A percentile compares a stretch with the other conserved stretches of the same genome.
Conservation (phyloP, 2,888 invertebrate species). For the Scrobipalpa costella region DNA sequence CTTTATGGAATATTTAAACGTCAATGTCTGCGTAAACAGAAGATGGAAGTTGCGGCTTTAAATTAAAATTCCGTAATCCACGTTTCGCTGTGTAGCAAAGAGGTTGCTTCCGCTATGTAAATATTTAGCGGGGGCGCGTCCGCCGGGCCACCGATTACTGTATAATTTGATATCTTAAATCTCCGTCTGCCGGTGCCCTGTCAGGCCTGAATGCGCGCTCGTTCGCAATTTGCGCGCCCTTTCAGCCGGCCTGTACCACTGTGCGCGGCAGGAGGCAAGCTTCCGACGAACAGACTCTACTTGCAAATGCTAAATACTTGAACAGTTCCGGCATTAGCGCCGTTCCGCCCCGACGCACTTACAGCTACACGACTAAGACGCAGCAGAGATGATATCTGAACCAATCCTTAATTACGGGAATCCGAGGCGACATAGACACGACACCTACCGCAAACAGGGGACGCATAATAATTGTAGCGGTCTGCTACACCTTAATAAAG, state of each 20-base stretch:
- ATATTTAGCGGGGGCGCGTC: constrained; percentile 62
- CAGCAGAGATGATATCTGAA: constrained; percentile 63
- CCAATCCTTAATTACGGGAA: constrained; percentile 78
- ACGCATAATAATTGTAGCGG: constrained; percentile 81
- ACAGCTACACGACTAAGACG: constrained; percentile 39
- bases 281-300: constrained; percentile 46
- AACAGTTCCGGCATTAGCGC: constrained; percentile 40
- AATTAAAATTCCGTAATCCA: constrained; percentile 71
- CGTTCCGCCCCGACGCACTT: constrained; percentile 32
- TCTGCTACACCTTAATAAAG: constrained; percentile 81
- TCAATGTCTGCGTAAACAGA: constrained; percentile 68
- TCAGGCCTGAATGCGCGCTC: constrained; percentile 67
- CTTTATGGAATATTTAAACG: constrained; percentile 75
- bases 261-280: constrained; percentile 30
- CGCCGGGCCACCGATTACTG: constrained; percentile 67
- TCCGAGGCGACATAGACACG: constrained; percentile 73
- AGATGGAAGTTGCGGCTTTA: constrained; percentile 64
- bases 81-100: constrained; percentile 62
- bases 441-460: constrained; percentile 79
- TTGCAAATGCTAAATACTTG: constrained; percentile 48
- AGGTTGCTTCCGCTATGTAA: constrained; percentile 70
- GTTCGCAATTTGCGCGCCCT: constrained; percentile 72
- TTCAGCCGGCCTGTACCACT: constrained; percentile 64
- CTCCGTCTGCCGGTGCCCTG: constrained; percentile 60
- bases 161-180: constrained; percentile 77